Base-by-base conservation (phyloP, 2,888 invertebrate species). In the Embidobia sp. region DNA sequence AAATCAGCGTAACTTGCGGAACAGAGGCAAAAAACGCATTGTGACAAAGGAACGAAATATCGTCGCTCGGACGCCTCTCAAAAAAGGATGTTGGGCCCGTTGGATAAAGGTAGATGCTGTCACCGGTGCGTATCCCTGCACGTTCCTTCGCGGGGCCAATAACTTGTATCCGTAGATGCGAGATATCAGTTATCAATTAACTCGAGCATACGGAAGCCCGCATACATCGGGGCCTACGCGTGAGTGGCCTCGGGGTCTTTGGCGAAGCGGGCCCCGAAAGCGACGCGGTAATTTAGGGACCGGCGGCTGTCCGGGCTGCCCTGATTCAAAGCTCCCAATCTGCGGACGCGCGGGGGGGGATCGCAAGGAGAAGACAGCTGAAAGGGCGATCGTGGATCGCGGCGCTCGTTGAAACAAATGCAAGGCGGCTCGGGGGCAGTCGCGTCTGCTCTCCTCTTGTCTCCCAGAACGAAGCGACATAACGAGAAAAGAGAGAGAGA, bases 111-210 rank as follows among this genome's bases (percentile, higher is more conserved):
- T 35, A 51, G 64, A 73, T 64, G 33, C 49, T 69, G 76, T 61
- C 61, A 66, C 15, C 48, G 61, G 73, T n/a, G n/a, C n/a, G n/a
- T n/a, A n/a, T n/a, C 27, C 49, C 74, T 72, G 80, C n/a, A n/a
- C 69, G 73, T 59, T 77, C 78, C 79, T 80, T 80, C 77, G 75
- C 48, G 53, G 35, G 49, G 63, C 44, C 63, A 49, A 66, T 57
- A 73, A 78, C 70, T 77, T 40, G 11, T 77, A 73, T 70, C 78
- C 64, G 26, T 37, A 84, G 85, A 87, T 85, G 66, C 72, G 79
- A 84, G 87, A 87, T 87, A 87, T 86, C 86, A 74, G 83, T 87
- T 87, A 87, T 87, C 87, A 87, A 86, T 87, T 87, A 87, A 87
- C 85, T 82, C 83, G 83, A 80, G 83, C 81, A 80, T 78, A 82